Evolutionary conservation across 2,888 invertebrate genomes (phyloP), one percentile per base, ranked within the genome.

Genomic region (Xestoiulus laeticollis): DNA sequence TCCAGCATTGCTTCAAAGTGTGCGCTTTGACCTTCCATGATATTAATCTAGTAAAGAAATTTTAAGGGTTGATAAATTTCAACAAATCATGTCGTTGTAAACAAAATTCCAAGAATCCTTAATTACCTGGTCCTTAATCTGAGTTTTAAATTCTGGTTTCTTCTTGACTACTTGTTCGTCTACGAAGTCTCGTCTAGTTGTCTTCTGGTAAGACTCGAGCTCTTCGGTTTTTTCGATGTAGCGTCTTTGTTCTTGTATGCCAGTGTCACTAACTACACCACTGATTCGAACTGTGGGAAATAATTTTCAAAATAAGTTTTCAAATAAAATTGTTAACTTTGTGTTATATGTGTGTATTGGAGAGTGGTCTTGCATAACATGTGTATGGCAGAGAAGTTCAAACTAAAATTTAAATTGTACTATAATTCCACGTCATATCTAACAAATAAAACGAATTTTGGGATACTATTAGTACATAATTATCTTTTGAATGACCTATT

Each of bases 1-100:
- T 98, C 98, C 86, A 98, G 94, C 90, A 98, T 95, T 90, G 98
- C 97, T 93, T 98, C 98, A 91, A 98, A 98, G 92, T 98, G 98
- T 90, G 98, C 97, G 91, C 97, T 97, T 90, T 97, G 97, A 90
- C 97, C 97, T 93, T 98, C 98, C 91, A 96, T 95, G 91, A 97
- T 87, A 44, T 90, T 90, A 10, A 88, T 26, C 88, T 89, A 85
- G 32, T 38, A 38, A 59, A 26, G 53, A 30, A 85, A 14, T 78
- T 12, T 0, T 30, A 12, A 10, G 6, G 30, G 14, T 78, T 78
- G 5, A 26, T 0, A 87, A 33, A n/a, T 32, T 43, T 87, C 19
- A 38, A 32, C 19, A 33, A 16, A 22, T 6, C 32, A 22, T n/a
- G 30, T 32, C 59, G 59, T n/a, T 85, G 14, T 33, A 83, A 19